phyloP scores from a whole-genome alignment of 1,140 invertebrate genomes.

The Drosophila tsacasi region DNA sequence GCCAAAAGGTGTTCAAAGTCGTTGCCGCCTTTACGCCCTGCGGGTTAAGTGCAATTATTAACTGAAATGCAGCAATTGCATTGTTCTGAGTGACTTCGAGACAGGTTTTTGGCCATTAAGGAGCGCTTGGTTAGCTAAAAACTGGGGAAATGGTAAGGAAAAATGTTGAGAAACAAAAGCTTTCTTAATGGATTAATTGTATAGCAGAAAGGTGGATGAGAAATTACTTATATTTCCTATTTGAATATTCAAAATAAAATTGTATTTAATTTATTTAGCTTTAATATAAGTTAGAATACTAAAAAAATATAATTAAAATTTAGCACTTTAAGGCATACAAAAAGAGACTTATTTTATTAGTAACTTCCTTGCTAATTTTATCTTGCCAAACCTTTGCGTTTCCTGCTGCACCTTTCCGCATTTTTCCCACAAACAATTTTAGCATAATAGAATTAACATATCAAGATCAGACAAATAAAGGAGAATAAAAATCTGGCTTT shows the following conservation, averaged over 20 bases:
- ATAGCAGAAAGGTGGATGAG: too few species aligned
- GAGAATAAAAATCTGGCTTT: constrained; percentile 1
- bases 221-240: neutral
- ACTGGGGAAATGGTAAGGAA: neutral
- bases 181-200: too few species aligned
- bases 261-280: neutral
- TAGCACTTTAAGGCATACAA: neutral
- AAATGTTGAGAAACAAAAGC: neutral
- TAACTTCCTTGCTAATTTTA: neutral
- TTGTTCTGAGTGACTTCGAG: neutral
- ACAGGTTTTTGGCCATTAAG: neutral
- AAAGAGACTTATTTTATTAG: neutral
- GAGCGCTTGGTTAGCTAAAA: neutral
- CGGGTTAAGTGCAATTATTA: constrained; percentile 30
- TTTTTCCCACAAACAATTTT: neutral
- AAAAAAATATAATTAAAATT: neutral
- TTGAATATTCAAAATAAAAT: neutral
- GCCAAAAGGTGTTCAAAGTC: constrained; percentile 29
- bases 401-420: neutral
- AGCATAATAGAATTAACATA: constrained; percentile 36
- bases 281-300: neutral
- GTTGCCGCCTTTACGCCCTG: constrained; percentile 8
- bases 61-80: constrained; percentile 26
- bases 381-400: neutral
- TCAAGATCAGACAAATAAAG: constrained; percentile 29